These are phyloP conservation scores for Sminthurinus aureus DNA, from an alignment of 2,888 invertebrate genomes.

Conservation along the genomic window DNA sequence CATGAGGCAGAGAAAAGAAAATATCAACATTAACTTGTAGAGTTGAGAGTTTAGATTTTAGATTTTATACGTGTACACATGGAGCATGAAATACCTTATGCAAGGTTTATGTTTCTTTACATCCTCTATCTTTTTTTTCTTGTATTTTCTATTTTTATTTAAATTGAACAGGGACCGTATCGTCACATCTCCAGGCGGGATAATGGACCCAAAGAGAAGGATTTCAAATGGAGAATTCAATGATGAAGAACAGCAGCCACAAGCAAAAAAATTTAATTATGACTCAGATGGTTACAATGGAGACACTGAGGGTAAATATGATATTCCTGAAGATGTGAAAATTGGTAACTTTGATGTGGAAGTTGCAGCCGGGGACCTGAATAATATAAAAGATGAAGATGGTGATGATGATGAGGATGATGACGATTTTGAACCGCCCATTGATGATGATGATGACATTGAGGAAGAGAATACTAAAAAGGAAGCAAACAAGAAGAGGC, in stretches of 20 bases:
- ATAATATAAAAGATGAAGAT: constrained; percentile 11
- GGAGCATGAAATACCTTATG: too few relatives aligned
- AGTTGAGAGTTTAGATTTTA: too few relatives aligned
- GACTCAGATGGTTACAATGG: constrained; percentile 37
- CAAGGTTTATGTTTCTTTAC: too few relatives aligned
- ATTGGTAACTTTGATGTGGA: constrained; percentile 23
- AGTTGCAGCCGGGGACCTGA: neutral
- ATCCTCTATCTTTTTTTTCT: too few relatives aligned
- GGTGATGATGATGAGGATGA: constrained; percentile 17
- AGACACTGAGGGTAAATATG: constrained; percentile 36
- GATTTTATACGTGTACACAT: too few relatives aligned
- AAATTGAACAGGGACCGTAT: constrained; percentile 35
- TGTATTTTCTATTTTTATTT: too few relatives aligned
- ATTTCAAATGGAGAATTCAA: constrained; percentile 45
- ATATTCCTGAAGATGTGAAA: constrained; percentile 33
- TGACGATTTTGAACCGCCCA: constrained; percentile 23
- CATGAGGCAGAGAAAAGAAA: too few relatives aligned
- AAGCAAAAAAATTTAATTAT: constrained; percentile 26
- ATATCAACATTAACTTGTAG: too few relatives aligned
- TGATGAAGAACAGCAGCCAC: constrained; percentile 37
- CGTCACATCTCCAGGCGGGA: constrained; percentile 36
- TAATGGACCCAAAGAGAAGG: constrained; percentile 46
- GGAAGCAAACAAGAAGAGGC: neutral
- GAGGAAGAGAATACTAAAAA: neutral
- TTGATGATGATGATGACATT: constrained; percentile 1